Evolutionary conservation across 2,888 invertebrate genomes (phyloP), one percentile per base, ranked within the genome.

Genomic region (Caenorhabditis panamensis): DNA sequence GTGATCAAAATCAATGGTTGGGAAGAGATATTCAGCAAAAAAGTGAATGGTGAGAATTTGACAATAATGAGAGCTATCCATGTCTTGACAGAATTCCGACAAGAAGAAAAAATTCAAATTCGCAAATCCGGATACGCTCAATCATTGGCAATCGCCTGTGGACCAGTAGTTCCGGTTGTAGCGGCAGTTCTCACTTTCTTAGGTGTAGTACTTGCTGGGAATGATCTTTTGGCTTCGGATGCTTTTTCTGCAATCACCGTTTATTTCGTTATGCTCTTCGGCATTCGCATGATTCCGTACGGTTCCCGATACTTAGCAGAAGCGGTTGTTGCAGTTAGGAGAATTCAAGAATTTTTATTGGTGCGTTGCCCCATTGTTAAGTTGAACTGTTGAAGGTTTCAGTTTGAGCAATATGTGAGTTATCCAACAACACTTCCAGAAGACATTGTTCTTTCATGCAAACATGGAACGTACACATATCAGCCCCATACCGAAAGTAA

Each of bases 1-100:
- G 91, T 93, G 26, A 93, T 94, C 75, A 94, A 94, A 91, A 93
- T 94, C 92, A 94, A 94, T 89, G 93, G 93, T 0, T 94, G 94
- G 94, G 94, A 94, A 87, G 92, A 93, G 81, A 92, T 93, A 69
- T 94, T 94, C 87, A 91, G 92, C 54, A 90, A 92, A 41, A 91
- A 92, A 77, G 91, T 93, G n/a, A 68, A 86, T 49, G 86, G 89
- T 88, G 44, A 20, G 5, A 13, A 31, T 31, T 31, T 31, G 9
- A 31, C 4, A 31, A 31, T 6, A 31, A 31, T 31, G 31, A 31
- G 9, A 9, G 31, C 31, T n/a, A n/a, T n/a, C n/a, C n/a, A n/a
- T n/a, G n/a, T n/a, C n/a, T 51, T 82, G 86, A 4, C 87, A 94
- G 94, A 91, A 67, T 91, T 93, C 56, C 92, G 94, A 54, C 89